A percentile compares a stretch with the other conserved stretches of the same genome.
Conservation (phyloP, 2,888 invertebrate species). For the Acronicta aceris region DNA sequence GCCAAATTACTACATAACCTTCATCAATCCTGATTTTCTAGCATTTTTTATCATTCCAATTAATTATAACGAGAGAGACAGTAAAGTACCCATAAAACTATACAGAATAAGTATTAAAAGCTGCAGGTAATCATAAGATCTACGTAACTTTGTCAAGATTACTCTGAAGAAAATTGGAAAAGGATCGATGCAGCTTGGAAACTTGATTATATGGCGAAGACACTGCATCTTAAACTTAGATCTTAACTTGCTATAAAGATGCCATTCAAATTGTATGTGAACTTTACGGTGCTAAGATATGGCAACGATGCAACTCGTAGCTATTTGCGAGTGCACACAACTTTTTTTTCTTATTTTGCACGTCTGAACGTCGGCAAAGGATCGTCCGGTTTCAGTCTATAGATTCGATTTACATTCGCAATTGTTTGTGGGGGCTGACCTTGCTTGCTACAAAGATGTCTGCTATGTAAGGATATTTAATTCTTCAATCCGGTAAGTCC, state of each 20-base stretch:
- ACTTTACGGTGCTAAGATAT: constrained; percentile 34
- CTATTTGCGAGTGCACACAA: constrained; percentile 44
- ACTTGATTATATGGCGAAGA: constrained; percentile 12
- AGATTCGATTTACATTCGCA: constrained; percentile 44
- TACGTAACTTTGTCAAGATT: not conserved
- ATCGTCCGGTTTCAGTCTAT: constrained; percentile 32
- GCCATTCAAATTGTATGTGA: constrained; percentile 17
- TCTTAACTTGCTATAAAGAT: constrained; percentile 20
- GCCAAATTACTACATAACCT: no score
- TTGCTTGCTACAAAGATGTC: constrained; percentile 26
- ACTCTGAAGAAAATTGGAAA: constrained; percentile 10
- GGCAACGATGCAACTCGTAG: constrained; percentile 22
- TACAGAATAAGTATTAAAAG: not conserved
- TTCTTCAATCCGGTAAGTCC: constrained; percentile 14
- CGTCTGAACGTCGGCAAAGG: constrained; percentile 20
- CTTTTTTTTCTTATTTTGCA: constrained; percentile 27
- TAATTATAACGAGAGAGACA: not conserved
- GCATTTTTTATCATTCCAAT: not conserved
- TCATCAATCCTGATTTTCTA: no score
- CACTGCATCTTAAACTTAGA: constrained; percentile 17
- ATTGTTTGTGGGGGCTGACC: constrained; percentile 33
- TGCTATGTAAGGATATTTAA: constrained; percentile 32
- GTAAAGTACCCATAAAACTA: not conserved
- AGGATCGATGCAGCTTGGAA: constrained; percentile 17
- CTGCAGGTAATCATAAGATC: not conserved